These are phyloP conservation scores for Salmo trutta DNA, from an alignment of 2,797 vertebrate genomes.

Conservation along the genomic window DNA sequence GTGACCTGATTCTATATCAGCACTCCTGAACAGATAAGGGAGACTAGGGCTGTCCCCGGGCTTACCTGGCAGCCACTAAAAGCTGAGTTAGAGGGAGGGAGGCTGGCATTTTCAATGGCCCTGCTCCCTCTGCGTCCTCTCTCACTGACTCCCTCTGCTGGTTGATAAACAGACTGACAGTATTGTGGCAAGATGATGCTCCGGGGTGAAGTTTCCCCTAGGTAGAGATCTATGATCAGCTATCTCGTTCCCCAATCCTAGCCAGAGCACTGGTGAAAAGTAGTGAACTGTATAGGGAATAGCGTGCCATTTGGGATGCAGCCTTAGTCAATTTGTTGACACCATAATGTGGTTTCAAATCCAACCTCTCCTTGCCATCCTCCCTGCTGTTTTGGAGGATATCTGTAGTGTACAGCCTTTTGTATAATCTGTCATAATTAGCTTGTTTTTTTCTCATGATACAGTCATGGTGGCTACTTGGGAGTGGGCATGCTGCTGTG, in stretches of 20 bases:
- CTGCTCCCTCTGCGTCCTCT: not conserved
- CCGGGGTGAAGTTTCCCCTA: not conserved
- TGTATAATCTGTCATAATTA: not conserved
- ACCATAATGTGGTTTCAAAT: not conserved
- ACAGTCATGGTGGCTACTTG: not conserved
- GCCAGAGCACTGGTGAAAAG: not conserved
- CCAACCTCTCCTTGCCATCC: not conserved
- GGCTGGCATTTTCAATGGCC: not conserved
- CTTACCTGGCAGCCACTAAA: not conserved
- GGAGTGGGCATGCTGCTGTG: conserved; percentile 1
- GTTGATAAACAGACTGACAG: not conserved
- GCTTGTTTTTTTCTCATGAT: not conserved
- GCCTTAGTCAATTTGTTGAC: not conserved
- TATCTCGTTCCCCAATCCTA: not conserved
- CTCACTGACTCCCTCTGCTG: conserved; percentile 26
- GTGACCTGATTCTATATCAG: too few relatives aligned
- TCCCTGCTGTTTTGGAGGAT: not conserved
- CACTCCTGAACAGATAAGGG: not conserved
- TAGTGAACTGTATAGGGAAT: not conserved
- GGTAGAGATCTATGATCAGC: not conserved
- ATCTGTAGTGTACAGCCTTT: not conserved
- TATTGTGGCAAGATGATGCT: not conserved
- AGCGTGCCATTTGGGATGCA: not conserved
- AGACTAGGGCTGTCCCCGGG: not conserved
- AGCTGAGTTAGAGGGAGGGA: conserved; percentile 12